These are phyloP conservation scores for Cheilosia variabilis DNA, from an alignment of 2,888 invertebrate species.

Conservation along the genomic window DNA sequence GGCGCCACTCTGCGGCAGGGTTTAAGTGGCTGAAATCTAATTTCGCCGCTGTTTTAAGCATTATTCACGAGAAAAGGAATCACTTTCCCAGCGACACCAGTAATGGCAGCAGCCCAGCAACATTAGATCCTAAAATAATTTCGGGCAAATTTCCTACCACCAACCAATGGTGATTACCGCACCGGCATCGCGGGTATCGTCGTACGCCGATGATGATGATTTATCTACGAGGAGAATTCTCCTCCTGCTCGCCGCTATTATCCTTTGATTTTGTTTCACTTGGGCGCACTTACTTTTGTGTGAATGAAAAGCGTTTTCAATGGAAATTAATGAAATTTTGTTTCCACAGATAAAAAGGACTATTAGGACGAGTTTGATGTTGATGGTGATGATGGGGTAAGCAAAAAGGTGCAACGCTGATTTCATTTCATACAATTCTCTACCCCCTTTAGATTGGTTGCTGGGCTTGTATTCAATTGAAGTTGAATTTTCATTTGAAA, in stretches of 20 bases:
- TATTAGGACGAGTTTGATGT: slow-evolving; percentile 11
- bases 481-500: slow-evolving; percentile 61
- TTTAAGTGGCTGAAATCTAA: slow-evolving; percentile 75
- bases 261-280: slow-evolving; percentile 72
- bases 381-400: slow-evolving; percentile 42
- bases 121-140: slow-evolving; percentile 70
- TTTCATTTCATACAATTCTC: slow-evolving; percentile 57
- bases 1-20: slow-evolving; percentile 63
- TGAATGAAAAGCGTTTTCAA: slow-evolving; percentile 67
- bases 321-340: slow-evolving; percentile 73
- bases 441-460: slow-evolving; percentile 5
- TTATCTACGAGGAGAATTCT: slow-evolving; percentile 44
- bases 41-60: slow-evolving; percentile 73
- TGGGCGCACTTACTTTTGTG: slow-evolving; percentile 43
- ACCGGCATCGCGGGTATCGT: not conserved
- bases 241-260: slow-evolving; percentile 27
- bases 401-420: slow-evolving; percentile 57
- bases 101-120: slow-evolving; percentile 45
- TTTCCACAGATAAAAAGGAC: slow-evolving; percentile 50
- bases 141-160: slow-evolving; percentile 73
- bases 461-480: slow-evolving; percentile 27
- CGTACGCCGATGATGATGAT: slow-evolving; percentile 61
- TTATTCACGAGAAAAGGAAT: slow-evolving; percentile 51
- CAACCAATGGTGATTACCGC: slow-evolving; percentile 66
- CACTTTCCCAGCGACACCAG: slow-evolving; percentile 35